Evolutionary conservation across 1,140 invertebrate species (phyloP), one percentile per base, ranked within the genome.

Genomic region (Ctenoplectra terminalis): DNA sequence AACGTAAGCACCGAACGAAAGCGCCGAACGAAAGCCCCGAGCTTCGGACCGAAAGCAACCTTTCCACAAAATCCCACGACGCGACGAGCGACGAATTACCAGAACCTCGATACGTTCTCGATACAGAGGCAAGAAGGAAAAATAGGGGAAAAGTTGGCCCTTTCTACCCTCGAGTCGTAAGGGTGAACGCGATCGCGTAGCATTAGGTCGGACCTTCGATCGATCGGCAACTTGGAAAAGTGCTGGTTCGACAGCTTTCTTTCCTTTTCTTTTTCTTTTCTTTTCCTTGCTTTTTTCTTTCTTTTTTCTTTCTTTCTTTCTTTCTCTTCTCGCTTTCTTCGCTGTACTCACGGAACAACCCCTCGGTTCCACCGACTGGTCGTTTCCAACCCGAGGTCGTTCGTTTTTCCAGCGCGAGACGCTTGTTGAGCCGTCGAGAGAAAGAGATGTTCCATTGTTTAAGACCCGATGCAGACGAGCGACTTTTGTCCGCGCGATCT

Each of bases 351-450:
- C 11, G 7, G 0, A 13, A n/a, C 54, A 15, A 20, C 9, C 31
- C 46, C 37, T 66, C 46, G 17, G 1, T 26, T 54, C 60, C 2
- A 11, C 48, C 17, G n/a, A n/a, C n/a, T n/a, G n/a, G n/a, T n/a
- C n/a, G n/a, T n/a, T n/a, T 61, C 34, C 26, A 54, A 76, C 34
- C 7, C 34, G 2, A 52, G 26, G 60, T 40, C 48, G 60, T 66
- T 66, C 46, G 4, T 76, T 54, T 66, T n/a, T 6, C 26, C 7
- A 60, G 17, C 17, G 11, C 9, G 37, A 43, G 20, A 54, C 23
- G 61, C 60, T 66, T 67, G 61, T 76, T 54, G 43, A 76, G 34
- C 29, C 11, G 61, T 43, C 34, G 61, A 61, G 43, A 9, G 29
- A n/a, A n/a, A 29, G 34, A 48, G 31, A 34, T 43, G 29, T 37